These are phyloP conservation scores for Onychostruthus taczanowskii DNA, from an alignment of 2,113 vertebrate genomes.

Conservation along the genomic window DNA sequence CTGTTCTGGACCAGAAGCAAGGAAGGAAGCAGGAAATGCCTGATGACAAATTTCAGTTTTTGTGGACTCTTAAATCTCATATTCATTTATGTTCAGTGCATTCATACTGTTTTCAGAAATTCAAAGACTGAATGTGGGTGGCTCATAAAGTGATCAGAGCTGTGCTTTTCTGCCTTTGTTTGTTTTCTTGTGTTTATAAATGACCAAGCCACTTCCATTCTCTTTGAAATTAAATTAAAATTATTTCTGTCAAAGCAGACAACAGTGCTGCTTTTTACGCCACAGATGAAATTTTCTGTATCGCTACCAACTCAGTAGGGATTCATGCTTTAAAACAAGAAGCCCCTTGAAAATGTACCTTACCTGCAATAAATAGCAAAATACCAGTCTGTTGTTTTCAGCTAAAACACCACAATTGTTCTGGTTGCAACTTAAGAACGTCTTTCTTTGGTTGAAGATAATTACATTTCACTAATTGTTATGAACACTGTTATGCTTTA, in stretches of 20 bases:
- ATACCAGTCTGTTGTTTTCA: constrained; percentile 34
- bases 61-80: not conserved
- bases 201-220: constrained; percentile 5
- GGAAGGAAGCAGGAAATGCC: not conserved
- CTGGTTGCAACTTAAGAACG: constrained; percentile 67
- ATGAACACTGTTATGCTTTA: constrained; percentile 43
- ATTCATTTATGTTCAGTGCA: not conserved
- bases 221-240: constrained; percentile 61
- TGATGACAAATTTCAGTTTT: not conserved
- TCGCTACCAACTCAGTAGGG: not conserved
- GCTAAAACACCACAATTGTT: constrained; percentile 76
- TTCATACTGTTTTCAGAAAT: not conserved
- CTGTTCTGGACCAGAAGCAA: not conserved
- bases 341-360: constrained; percentile 12
- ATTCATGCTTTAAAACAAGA: not conserved
- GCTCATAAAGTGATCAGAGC: not conserved
- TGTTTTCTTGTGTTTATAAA: constrained; percentile 1
- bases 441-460: constrained; percentile 44
- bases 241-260: constrained; percentile 52
- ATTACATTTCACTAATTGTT: constrained; percentile 64
- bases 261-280: constrained; percentile 51
- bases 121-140: not conserved
- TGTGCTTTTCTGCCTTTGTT: not conserved
- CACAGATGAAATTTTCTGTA: not conserved
- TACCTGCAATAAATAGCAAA: constrained; percentile 14